Percentiles rank a stretch among this genome's conserved stretches.
These are phyloP conservation scores for Ochotona curzoniae DNA, from an alignment of 2,113 vertebrate genomes.

Conservation along the genomic window DNA sequence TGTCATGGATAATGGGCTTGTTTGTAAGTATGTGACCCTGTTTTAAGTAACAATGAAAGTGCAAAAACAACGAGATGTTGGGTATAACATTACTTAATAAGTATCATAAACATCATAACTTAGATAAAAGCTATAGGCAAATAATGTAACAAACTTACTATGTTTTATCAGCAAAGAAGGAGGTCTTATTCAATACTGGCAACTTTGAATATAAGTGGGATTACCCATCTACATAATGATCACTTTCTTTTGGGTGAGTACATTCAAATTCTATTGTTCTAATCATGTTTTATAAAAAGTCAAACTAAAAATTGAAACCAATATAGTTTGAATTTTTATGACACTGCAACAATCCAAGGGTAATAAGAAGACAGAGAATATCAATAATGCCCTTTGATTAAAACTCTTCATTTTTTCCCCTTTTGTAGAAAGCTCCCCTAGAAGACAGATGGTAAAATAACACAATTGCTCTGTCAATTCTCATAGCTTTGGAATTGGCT, in stretches of 20 bases:
- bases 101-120: neutral
- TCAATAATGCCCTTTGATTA: slow-evolving; percentile 29
- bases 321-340: slow-evolving; percentile 8
- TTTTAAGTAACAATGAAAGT: neutral
- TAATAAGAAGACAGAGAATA: slow-evolving; percentile 41
- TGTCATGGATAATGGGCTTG: neutral
- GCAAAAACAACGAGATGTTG: neutral
- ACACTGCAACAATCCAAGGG: slow-evolving; percentile 10
- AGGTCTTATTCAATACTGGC: neutral
- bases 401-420: slow-evolving; percentile 14
- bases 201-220: slow-evolving; percentile 41
- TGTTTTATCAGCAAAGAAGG: neutral
- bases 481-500: neutral
- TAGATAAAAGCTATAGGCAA: neutral
- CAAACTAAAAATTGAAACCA: slow-evolving; percentile 12
- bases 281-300: slow-evolving; percentile 48
- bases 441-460: slow-evolving; percentile 43
- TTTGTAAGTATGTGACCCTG: neutral
- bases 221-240: neutral
- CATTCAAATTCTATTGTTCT: slow-evolving; percentile 50
- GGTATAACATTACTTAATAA: slow-evolving; percentile 55
- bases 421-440: neutral
- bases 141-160: neutral
- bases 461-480: neutral
- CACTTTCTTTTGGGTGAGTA: slow-evolving; percentile 5